phyloP scores from a whole-genome alignment of 2,113 vertebrate species.

The Pyxicephalus adspersus region DNA sequence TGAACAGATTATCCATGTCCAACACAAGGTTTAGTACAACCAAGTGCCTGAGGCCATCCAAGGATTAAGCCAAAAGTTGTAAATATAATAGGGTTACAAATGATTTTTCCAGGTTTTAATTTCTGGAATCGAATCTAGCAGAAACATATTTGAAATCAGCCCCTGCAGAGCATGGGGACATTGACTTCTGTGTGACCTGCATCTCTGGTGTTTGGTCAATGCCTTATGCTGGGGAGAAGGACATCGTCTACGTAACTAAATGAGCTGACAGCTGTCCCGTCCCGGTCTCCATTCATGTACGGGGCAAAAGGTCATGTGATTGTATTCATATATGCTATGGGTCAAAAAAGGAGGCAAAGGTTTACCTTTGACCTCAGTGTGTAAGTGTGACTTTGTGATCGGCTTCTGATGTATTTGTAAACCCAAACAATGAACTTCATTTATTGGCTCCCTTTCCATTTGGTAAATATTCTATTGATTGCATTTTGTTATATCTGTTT shows the following conservation, averaged over 20 bases:
- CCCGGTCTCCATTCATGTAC: slow-evolving; percentile 32
- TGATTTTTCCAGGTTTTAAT: slow-evolving; percentile 52
- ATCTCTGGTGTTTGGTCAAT: slow-evolving; percentile 21
- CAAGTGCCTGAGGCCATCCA: slow-evolving; percentile 2
- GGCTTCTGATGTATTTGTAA: too few relatives aligned
- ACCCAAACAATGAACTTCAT: too few relatives aligned
- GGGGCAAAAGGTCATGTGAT: slow-evolving; percentile 15
- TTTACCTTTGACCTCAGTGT: not conserved
- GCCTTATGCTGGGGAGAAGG: slow-evolving; percentile 13
- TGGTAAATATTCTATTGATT: too few relatives aligned
- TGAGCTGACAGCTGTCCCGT: slow-evolving; percentile 5
- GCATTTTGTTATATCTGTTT: too few relatives aligned
- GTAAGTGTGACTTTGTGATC: not conserved
- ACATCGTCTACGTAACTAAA: not conserved
- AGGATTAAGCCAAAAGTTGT: slow-evolving; percentile 51
- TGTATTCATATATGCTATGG: slow-evolving; percentile 13
- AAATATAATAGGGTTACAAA: slow-evolving; percentile 53
- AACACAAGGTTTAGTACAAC: slow-evolving; percentile 1
- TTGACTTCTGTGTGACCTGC: slow-evolving; percentile 51
- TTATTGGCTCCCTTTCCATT: too few relatives aligned
- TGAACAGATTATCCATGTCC: slow-evolving; percentile 6
- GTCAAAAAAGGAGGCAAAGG: not conserved
- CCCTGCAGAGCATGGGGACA: slow-evolving; percentile 43
- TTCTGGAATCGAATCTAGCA: slow-evolving; percentile 49
- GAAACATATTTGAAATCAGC: slow-evolving; percentile 30